Evolutionary conservation across 1,140 invertebrate species (phyloP).

Genomic region (Andricus grossulariae): DNA sequence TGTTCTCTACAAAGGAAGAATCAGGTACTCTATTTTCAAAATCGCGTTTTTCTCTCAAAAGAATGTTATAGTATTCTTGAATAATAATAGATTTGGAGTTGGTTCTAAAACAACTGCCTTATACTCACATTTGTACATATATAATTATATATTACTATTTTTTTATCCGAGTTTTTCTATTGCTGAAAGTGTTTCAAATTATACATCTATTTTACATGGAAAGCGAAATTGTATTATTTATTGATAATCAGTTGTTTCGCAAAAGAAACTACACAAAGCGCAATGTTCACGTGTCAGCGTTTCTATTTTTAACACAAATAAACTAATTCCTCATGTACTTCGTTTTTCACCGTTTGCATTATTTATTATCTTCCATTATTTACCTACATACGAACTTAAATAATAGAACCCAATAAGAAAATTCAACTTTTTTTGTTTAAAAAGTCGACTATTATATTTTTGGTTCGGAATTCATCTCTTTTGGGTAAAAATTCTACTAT

Average conservation of each 20-base stretch:
- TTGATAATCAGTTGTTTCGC: neutral
- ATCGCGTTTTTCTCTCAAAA: neutral
- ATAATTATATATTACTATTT: conserved; percentile 14
- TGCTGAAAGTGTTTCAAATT: neutral
- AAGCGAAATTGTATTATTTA: conserved; percentile 6
- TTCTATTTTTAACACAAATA: conserved; percentile 5
- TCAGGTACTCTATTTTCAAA: conserved; percentile 1
- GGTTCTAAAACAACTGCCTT: neutral
- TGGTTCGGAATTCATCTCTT: too few species aligned
- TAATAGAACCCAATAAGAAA: too few species aligned
- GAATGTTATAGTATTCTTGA: neutral
- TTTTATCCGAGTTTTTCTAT: conserved; percentile 17
- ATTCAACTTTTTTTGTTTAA: too few species aligned
- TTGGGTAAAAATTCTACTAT: too few species aligned
- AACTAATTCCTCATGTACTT: conserved; percentile 43
- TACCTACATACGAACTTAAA: too few species aligned
- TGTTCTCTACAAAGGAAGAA: neutral
- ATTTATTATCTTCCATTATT: conserved; percentile 16
- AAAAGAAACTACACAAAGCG: neutral
- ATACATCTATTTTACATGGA: conserved; percentile 11
- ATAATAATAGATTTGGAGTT: neutral
- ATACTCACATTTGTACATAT: conserved; percentile 16
- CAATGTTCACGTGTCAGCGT: neutral
- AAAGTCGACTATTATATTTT: too few species aligned
- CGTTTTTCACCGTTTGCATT: conserved; percentile 49